A percentile compares a stretch with the other conserved stretches of the same genome.
These are phyloP conservation scores for Cygnus olor DNA, from an alignment of 2,797 vertebrate genomes.

Conservation along the genomic window DNA sequence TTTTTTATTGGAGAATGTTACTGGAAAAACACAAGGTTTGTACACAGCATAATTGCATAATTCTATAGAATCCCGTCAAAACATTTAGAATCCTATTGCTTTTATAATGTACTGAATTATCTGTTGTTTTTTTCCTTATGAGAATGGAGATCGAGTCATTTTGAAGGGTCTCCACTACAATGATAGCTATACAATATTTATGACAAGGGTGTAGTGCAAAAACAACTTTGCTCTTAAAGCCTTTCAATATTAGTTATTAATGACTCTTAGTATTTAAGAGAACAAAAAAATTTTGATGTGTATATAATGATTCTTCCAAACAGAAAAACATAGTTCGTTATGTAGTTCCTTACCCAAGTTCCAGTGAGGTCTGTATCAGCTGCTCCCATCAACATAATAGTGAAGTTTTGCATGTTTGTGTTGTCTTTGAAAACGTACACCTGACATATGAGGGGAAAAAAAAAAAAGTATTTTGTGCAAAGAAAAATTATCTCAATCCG, in stretches of 20 bases:
- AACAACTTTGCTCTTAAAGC: not conserved
- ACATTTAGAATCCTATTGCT: not conserved
- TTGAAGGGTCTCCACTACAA: not conserved
- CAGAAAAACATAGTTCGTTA: not conserved
- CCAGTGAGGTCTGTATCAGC: not conserved
- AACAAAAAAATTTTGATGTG: not conserved
- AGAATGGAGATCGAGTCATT: not conserved
- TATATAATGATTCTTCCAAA: accelerated
- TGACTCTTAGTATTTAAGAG: not conserved
- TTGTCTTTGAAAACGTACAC: not conserved
- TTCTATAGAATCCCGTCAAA: not conserved
- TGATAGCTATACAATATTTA: not conserved
- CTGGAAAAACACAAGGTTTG: not conserved
- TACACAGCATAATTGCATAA: not conserved
- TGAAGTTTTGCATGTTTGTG: not conserved
- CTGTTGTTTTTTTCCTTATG: not conserved
- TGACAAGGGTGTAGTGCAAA: not conserved
- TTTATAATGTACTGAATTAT: not conserved
- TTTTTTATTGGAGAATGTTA: not conserved
- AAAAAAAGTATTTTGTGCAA: not conserved
- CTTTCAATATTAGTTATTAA: not conserved
- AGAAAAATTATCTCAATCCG: not conserved
- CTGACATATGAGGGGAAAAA: not conserved
- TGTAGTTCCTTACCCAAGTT: not conserved
- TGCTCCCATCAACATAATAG: not conserved